These are phyloP conservation scores for Psittacus erithacus DNA, from an alignment of 2,113 vertebrate species.

Conservation along the genomic window DNA sequence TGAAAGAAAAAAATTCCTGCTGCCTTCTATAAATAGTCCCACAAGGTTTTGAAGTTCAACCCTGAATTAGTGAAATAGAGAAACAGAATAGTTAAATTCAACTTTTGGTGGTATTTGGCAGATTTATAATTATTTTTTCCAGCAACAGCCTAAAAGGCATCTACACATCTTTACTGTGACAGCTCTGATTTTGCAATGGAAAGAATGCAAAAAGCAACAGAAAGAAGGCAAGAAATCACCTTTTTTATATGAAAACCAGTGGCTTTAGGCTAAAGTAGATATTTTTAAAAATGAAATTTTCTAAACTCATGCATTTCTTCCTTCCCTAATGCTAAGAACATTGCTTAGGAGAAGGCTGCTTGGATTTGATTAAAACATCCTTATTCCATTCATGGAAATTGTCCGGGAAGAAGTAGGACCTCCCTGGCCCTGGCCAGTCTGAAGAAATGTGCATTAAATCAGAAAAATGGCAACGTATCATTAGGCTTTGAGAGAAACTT, in stretches of 20 bases:
- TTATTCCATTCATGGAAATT: not conserved
- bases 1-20: not conserved
- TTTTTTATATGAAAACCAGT: not conserved
- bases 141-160: not conserved
- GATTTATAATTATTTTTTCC: conserved; percentile 11
- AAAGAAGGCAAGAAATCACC: not conserved
- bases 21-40: not conserved
- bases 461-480: not conserved
- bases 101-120: not conserved
- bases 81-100: conserved; percentile 5
- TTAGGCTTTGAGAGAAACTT: not conserved
- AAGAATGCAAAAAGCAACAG: not conserved
- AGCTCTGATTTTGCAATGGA: not conserved
- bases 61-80: not conserved
- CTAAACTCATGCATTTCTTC: not conserved
- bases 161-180: not conserved
- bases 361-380: not conserved
- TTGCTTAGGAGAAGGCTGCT: not conserved
- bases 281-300: not conserved
- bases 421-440: not conserved
- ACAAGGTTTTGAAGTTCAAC: not conserved
- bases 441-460: not conserved
- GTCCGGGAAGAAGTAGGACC: not conserved
- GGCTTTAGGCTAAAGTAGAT: not conserved
- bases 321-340: not conserved